Evolutionary conservation across 2,888 invertebrate genomes (phyloP), one percentile per base, ranked within the genome.

Genomic region (Lottia scabra): DNA sequence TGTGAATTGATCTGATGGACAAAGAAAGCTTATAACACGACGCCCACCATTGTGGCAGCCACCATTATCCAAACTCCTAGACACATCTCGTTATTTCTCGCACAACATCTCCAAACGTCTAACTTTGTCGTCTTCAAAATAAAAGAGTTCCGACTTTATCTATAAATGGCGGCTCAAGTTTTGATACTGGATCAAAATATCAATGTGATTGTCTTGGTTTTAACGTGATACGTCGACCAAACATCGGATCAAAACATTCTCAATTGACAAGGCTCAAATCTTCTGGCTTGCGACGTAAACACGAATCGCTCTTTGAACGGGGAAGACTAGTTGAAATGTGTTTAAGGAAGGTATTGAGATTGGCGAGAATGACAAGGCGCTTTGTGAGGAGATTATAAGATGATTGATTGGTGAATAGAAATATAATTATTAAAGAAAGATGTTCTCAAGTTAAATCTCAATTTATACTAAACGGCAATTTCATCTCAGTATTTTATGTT

Each of bases 181-280:
- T 56, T 56, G 56, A 56, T 56, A 56, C 56, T 56, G 56, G 56
- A 56, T 56, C 56, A 56, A 56, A 56, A 56, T 56, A 56, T 56
- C 56, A 56, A 56, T 56, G 56, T 56, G 56, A 56, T 56, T 56
- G 56, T 56, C 56, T 56, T 56, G 56, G 56, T 56, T 19, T 56
- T 56, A 56, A 56, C 56, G 56, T 56, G 56, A 56, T 56, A 56
- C 56, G 23, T 23, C 23, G 56, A 56, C 56, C 56, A 56, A 56
- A 56, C 23, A 56, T 56, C 56, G 56, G 56, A 56, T 56, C 56
- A 56, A 56, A 56, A 19, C 15, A 19, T 19, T 23, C 56, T 56
- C 56, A 23, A 56, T 56, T 56, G 56, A 56, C 56, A 56, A 56
- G 56, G 19, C 19, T 23, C 56, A 56, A 56, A 56, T 56, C 56